Percentiles rank a stretch among this genome's conserved stretches.
Evolutionary conservation across 92 coral and sea anemone species (phyloP).

Genomic region (Siderastrea radians): DNA sequence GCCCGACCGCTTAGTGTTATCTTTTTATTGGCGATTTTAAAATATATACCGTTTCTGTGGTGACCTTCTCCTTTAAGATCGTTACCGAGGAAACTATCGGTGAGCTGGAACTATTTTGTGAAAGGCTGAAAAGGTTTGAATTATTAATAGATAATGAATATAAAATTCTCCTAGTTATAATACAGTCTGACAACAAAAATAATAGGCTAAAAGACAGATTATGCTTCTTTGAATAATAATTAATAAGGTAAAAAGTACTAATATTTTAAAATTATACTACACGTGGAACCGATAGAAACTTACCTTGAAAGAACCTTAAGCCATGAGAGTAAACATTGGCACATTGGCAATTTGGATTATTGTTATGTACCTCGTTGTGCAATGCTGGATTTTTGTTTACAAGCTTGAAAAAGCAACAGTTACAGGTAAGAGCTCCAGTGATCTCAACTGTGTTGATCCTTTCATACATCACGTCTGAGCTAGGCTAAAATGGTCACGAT

Average conservation of each 20-base stretch:
- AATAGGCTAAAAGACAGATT: too few species aligned
- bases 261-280: not conserved
- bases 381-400: slow-evolving; percentile 25
- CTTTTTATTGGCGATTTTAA: too few species aligned
- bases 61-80: not conserved
- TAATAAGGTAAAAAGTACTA: too few species aligned
- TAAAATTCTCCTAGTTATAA: not conserved
- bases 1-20: not conserved
- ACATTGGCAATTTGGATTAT: slow-evolving; percentile 14
- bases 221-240: too few species aligned
- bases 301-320: not conserved
- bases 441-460: not conserved
- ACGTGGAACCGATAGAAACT: not conserved
- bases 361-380: slow-evolving; percentile 1
- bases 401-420: not conserved
- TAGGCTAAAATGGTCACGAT: too few species aligned
- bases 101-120: not conserved
- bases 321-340: not conserved
- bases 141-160: not conserved
- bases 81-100: not conserved
- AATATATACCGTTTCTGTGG: too few species aligned
- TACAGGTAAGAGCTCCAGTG: not conserved
- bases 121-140: not conserved
- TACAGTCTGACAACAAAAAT: too few species aligned
- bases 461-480: too few species aligned